Conservation (phyloP, 30 jellyfish, hydroid and myxozoan genomes). For the Mastigias papua region DNA sequence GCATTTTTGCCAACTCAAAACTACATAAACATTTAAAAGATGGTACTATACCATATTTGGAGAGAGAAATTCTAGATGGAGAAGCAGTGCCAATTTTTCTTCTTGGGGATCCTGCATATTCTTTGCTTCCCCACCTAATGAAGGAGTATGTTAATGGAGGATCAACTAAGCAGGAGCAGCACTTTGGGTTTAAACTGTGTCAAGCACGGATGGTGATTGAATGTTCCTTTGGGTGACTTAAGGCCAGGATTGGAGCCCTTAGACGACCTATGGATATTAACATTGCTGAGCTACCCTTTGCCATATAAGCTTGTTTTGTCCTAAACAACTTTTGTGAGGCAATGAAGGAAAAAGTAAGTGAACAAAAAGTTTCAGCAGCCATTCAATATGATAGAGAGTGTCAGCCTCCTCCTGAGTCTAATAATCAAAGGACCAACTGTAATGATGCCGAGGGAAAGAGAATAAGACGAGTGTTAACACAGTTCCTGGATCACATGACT, state of each 20-base stretch:
- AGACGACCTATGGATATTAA: constrained; percentile 64
- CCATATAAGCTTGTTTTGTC: constrained; percentile 43
- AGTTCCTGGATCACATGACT: no score
- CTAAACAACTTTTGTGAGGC: no score
- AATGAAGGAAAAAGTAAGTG: no score
- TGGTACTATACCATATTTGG: neutral
- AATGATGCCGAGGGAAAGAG: no score
- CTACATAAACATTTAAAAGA: neutral
- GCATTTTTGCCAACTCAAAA: constrained; percentile 5
- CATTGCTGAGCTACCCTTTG: constrained; percentile 18
- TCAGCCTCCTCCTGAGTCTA: no score
- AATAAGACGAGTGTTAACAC: no score
- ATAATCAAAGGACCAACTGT: no score
- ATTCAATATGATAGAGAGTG: no score
- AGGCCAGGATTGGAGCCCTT: constrained; percentile 60
- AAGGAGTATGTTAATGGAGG: constrained; percentile 38
- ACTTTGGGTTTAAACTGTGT: constrained; percentile 50
- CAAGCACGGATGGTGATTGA: constrained; percentile 66
- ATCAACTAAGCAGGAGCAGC: constrained; percentile 21
- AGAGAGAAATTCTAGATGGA: no score
- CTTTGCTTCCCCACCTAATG: constrained; percentile 11
- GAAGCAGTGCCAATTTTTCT: constrained; percentile 15
- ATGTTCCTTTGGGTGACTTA: constrained; percentile 75
- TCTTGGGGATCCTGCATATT: constrained; percentile 39
- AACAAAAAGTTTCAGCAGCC: no score